These are phyloP conservation scores for Rhea americana DNA, from an alignment of 2,113 vertebrate genomes.

Conservation along the genomic window DNA sequence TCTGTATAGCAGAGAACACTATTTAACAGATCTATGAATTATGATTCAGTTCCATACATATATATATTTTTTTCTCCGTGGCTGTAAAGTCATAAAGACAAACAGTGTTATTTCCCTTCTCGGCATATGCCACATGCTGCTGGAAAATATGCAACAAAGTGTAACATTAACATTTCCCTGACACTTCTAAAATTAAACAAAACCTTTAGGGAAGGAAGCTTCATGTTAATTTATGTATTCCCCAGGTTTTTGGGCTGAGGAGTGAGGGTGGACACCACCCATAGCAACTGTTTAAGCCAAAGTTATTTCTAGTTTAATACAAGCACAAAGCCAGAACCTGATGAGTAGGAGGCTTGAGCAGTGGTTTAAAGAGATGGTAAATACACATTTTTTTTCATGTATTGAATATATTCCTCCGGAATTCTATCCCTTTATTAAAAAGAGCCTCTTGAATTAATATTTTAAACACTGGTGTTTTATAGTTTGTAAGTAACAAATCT, in stretches of 20 bases:
- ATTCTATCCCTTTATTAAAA: not conserved
- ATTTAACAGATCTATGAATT: not conserved
- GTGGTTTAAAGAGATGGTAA: not conserved
- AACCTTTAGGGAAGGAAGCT: conserved; percentile 41
- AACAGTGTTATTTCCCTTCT: conserved; percentile 53
- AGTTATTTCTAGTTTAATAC: conserved; percentile 12
- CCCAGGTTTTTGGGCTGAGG: not conserved
- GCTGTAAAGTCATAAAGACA: conserved; percentile 31
- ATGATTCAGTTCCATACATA: not conserved
- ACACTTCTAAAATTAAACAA: conserved; percentile 61
- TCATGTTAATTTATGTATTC: conserved; percentile 49
- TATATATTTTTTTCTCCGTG: not conserved
- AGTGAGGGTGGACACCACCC: not conserved
- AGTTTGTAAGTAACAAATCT: not conserved
- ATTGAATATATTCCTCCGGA: not conserved
- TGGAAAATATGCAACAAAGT: conserved; percentile 55
- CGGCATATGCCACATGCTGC: conserved; percentile 14
- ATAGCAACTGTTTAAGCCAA: not conserved
- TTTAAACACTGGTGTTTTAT: not conserved
- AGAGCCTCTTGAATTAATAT: not conserved
- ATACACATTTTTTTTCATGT: not conserved
- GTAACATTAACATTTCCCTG: conserved; percentile 39
- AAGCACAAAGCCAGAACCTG: not conserved
- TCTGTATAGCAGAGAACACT: not conserved
- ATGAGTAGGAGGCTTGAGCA: not conserved